phyloP scores from a whole-genome alignment of 1,140 invertebrate species.

The Sinonovacula constricta region DNA sequence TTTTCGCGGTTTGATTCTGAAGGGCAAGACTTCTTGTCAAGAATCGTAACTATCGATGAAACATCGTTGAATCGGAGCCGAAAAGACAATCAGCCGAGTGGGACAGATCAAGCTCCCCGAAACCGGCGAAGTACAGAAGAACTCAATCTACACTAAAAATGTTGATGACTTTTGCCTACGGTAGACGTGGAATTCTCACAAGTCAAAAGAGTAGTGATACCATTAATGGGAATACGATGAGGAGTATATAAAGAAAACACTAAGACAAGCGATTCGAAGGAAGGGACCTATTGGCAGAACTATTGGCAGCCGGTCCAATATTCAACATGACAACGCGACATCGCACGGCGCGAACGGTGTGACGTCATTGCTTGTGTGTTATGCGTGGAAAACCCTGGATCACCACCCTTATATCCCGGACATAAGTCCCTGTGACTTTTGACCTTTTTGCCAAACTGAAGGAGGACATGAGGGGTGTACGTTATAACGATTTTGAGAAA shows the following conservation, averaged over 20 bases:
- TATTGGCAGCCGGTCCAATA: conserved; percentile 21
- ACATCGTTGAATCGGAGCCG: neutral
- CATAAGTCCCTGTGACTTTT: conserved; percentile 6
- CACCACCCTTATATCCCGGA: neutral
- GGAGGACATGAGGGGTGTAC: conserved; percentile 9
- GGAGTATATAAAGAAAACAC: conserved; percentile 15
- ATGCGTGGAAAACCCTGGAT: neutral
- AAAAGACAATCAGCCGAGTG: conserved; percentile 13
- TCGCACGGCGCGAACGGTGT: neutral
- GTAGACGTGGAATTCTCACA: neutral
- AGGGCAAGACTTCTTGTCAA: conserved; percentile 11
- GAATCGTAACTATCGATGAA: conserved; percentile 2
- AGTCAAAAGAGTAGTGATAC: neutral
- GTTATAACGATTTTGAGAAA: conserved; percentile 12
- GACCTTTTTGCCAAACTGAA: conserved; percentile 16
- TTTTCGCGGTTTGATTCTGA: neutral
- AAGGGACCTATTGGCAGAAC: conserved; percentile 3
- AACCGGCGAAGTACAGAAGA: neutral
- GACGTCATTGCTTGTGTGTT: neutral
- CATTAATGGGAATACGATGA: neutral
- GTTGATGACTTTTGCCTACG: neutral
- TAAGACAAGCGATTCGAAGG: conserved; percentile 18
- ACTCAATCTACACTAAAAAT: neutral
- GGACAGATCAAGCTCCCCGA: neutral
- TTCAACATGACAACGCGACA: conserved; percentile 5